These are phyloP conservation scores for Eudyptes chrysolophus DNA, from an alignment of 2,113 vertebrate genomes.

Conservation along the genomic window DNA sequence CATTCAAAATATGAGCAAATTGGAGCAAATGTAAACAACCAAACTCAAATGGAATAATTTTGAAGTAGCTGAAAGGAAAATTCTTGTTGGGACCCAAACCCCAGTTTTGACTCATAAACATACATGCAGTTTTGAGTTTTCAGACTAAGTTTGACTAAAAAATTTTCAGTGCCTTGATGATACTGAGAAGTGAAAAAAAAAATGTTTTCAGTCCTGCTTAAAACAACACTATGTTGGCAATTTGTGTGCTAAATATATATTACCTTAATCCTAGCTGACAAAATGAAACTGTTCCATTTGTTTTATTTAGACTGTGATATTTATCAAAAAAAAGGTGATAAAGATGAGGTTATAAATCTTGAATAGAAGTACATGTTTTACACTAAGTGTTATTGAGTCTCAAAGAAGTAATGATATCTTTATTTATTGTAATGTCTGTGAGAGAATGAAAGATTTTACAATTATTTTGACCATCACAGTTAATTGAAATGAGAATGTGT, in stretches of 20 bases:
- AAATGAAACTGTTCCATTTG: background rate
- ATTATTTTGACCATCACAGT: constrained; percentile 60
- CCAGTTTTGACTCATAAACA: background rate
- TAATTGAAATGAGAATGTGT: constrained; percentile 59
- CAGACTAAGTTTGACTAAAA: background rate
- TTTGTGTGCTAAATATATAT: background rate
- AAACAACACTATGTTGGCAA: background rate
- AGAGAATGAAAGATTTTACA: constrained; percentile 33
- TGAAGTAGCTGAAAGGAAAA: background rate
- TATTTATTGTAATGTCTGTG: constrained; percentile 32
- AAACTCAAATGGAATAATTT: background rate
- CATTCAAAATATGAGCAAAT: background rate
- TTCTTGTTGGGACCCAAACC: background rate
- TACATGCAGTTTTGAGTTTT: background rate
- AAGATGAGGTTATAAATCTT: background rate
- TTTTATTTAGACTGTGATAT: background rate
- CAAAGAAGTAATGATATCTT: constrained; percentile 22
- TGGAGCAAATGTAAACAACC: background rate
- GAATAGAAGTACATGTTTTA: background rate
- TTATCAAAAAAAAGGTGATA: constrained; percentile 4
- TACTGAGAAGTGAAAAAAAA: background rate
- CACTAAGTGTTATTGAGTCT: constrained; percentile 6
- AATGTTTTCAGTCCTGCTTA: background rate
- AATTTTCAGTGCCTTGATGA: background rate
- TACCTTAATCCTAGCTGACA: background rate